Evolutionary conservation across 2,797 vertebrate genomes (phyloP).

Genomic region (Coendou prehensilis): DNA sequence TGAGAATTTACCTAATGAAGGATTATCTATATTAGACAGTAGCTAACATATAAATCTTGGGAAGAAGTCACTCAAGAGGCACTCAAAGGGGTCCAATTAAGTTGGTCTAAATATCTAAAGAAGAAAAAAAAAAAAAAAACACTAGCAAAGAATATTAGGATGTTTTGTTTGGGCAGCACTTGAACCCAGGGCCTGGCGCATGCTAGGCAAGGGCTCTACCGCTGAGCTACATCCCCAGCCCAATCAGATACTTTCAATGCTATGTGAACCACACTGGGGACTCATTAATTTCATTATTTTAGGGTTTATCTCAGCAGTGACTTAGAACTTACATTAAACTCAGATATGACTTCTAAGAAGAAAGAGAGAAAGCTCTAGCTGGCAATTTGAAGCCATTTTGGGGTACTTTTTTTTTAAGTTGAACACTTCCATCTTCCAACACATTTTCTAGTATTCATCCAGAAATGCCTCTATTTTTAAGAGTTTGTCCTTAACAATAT

Average conservation of each 20-base stretch:
- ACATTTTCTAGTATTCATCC: constrained; percentile 42
- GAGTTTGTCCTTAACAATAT: neutral
- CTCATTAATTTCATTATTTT: constrained; percentile 44
- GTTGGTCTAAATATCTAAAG: neutral
- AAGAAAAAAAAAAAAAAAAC: neutral
- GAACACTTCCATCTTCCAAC: constrained; percentile 24
- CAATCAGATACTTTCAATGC: neutral
- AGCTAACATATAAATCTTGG: neutral
- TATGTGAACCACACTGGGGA: neutral
- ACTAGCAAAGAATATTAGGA: neutral
- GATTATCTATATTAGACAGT: neutral
- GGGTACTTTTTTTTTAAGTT: neutral
- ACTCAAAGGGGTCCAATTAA: neutral
- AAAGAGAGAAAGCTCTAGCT: constrained; percentile 3
- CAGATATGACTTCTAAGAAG: neutral
- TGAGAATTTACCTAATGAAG: neutral
- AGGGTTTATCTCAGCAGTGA: neutral
- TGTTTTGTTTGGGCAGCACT: neutral
- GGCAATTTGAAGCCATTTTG: constrained; percentile 27
- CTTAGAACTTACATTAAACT: constrained; percentile 38
- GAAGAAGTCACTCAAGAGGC: neutral
- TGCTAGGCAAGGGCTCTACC: neutral
- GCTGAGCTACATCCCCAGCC: neutral
- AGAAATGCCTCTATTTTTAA: constrained; percentile 36
- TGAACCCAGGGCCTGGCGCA: neutral